Evolutionary conservation across 2,113 vertebrate genomes (phyloP).

Genomic region (Daboia siamensis): DNA sequence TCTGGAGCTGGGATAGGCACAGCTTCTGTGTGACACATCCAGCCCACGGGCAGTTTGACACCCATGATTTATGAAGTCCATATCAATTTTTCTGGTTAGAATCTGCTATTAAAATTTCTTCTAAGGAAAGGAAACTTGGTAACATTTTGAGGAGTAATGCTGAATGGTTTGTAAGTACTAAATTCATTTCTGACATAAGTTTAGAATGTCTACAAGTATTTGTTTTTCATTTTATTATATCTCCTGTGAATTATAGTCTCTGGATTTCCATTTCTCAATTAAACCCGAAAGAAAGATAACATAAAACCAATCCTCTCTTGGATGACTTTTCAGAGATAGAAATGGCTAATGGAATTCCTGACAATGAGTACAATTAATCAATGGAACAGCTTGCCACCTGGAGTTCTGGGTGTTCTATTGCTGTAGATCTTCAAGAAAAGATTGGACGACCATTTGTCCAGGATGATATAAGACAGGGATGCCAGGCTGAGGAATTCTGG

Average conservation of each 20-base stretch:
- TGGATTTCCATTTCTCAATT: not conserved
- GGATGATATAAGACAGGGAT: not conserved
- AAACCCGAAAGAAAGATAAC: not conserved
- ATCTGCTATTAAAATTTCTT: not conserved
- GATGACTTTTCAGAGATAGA: not conserved
- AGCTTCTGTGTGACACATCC: no score
- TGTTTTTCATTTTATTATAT: not conserved
- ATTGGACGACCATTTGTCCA: not conserved
- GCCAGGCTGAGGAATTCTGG: no score
- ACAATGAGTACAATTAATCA: not conserved
- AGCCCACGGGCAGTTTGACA: no score
- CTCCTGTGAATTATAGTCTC: not conserved
- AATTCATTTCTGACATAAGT: not conserved
- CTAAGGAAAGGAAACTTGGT: not conserved
- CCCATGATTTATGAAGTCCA: not conserved
- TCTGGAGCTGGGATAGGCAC: no score
- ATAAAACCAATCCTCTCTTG: not conserved
- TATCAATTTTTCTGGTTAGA: not conserved
- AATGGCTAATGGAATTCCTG: not conserved
- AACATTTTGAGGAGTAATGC: not conserved
- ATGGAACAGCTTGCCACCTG: not conserved
- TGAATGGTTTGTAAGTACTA: not conserved
- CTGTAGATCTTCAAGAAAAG: not conserved
- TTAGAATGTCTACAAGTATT: not conserved
- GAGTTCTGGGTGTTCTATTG: not conserved